These are phyloP conservation scores for Agonopterix arenella DNA, from an alignment of 2,888 invertebrate genomes.

Conservation along the genomic window DNA sequence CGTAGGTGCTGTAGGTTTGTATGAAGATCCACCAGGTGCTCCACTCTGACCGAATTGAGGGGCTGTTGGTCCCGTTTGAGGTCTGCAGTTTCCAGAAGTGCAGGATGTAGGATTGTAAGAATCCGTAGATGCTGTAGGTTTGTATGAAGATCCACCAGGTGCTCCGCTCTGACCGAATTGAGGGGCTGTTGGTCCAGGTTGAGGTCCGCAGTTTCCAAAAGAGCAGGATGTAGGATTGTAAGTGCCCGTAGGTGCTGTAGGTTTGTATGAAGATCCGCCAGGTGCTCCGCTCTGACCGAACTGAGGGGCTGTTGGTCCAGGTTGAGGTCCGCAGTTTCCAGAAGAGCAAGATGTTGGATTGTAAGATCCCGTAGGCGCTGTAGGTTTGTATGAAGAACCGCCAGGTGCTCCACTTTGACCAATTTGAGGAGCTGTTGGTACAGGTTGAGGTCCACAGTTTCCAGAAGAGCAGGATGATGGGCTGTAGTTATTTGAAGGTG, in stretches of 20 bases:
- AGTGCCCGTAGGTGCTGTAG: not conserved
- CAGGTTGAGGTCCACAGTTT: constrained; percentile 9
- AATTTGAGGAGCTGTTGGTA: constrained; percentile 2
- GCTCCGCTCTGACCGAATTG: constrained; percentile 1
- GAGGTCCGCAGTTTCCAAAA: constrained; percentile 12
- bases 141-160: not conserved
- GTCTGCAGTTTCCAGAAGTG: constrained; percentile 2
- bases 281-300: not conserved
- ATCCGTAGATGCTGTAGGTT: not conserved
- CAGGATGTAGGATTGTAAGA: not conserved
- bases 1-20: constrained; percentile 2
- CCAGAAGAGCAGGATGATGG: constrained; percentile 8
- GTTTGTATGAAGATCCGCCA: not conserved
- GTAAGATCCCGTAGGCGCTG: not conserved
- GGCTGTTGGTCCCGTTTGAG: constrained; percentile 8
- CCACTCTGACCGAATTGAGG: constrained; percentile 6
- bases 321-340: not conserved
- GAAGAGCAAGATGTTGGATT: constrained; percentile 1
- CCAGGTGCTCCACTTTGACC: constrained; percentile 2
- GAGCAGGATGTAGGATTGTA: constrained; percentile 5
- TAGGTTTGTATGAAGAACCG: not conserved
- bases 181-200: not conserved
- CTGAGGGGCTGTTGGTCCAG: constrained; percentile 14
- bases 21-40: not conserved
- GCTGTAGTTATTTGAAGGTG: not conserved